phyloP scores from a whole-genome alignment of 2,797 vertebrate species.

The Chelon labrosus region DNA sequence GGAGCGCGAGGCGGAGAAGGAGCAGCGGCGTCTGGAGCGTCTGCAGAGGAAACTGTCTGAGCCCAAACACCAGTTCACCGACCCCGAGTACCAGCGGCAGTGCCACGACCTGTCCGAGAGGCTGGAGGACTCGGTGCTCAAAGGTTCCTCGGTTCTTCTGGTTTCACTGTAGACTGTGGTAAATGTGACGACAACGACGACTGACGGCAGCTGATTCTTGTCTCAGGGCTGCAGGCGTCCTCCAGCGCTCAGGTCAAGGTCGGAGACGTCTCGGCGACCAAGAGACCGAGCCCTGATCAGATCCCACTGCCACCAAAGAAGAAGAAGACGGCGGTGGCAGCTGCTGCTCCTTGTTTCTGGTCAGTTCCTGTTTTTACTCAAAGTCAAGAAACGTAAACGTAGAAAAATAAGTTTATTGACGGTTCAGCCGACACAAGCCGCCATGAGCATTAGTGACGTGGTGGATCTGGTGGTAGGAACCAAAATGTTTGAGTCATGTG shows the following conservation, averaged over 20 bases:
- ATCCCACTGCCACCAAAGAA: conserved; percentile 74
- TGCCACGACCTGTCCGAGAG: conserved; percentile 93
- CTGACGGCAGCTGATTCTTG: not conserved
- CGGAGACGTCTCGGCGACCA: conserved; percentile 59
- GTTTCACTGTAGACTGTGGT: no score
- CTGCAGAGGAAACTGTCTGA: conserved; percentile 91
- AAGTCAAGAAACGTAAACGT: no score
- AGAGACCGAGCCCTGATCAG: conserved; percentile 67
- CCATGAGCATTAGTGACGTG: no score
- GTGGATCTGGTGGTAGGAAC: no score
- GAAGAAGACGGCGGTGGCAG: conserved; percentile 47
- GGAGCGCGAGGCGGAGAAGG: conserved; percentile 92
- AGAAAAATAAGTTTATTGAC: no score
- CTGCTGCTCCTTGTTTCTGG: conserved; percentile 82
- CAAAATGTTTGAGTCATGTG: no score
- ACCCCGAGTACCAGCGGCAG: conserved; percentile 89
- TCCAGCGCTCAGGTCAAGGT: conserved; percentile 84
- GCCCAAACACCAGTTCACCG: conserved; percentile 89
- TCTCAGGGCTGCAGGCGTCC: conserved; percentile 82
- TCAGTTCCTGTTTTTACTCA: not conserved
- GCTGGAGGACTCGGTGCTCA: conserved; percentile 94
- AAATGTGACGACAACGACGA: no score
- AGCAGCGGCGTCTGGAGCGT: conserved; percentile 90
- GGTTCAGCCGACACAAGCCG: no score
- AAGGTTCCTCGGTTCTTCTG: conserved; percentile 76